phyloP scores from a whole-genome alignment of 30 jellyfish, hydroid and myxozoan genomes.

The Rhopilema esculentum region DNA sequence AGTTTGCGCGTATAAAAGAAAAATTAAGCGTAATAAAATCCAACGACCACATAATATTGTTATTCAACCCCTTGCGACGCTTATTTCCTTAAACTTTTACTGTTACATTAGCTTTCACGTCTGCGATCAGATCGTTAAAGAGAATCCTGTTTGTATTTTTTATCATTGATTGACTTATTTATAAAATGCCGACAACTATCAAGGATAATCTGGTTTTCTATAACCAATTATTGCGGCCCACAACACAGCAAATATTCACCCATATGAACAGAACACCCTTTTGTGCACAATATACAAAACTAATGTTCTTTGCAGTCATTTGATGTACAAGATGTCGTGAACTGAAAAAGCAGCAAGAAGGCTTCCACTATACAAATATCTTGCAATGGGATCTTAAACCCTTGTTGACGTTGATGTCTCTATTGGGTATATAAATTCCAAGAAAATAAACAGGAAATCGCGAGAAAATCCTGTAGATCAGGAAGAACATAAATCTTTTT shows the following conservation, averaged over 20 bases:
- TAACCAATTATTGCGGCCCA: not conserved
- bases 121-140: not conserved
- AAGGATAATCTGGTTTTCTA: not conserved
- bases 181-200: not conserved
- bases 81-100: not conserved
- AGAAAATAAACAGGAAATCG: not conserved
- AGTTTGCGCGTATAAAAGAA: too few relatives aligned
- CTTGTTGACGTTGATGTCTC: not conserved
- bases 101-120: not conserved
- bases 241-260: not conserved
- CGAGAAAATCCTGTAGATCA: not conserved
- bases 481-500: not conserved
- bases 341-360: not conserved
- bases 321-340: not conserved
- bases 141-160: not conserved
- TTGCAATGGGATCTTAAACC: not conserved
- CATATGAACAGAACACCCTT: too few relatives aligned
- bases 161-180: not conserved
- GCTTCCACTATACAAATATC: too few relatives aligned
- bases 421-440: not conserved
- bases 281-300: too few relatives aligned
- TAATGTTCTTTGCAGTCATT: not conserved
- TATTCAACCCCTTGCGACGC: not conserved
- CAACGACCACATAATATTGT: too few relatives aligned
- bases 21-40: too few relatives aligned